A percentile compares a stretch with the other conserved stretches of the same genome.
phyloP scores from a whole-genome alignment of 2,113 vertebrate genomes.

The Furnarius figulus region DNA sequence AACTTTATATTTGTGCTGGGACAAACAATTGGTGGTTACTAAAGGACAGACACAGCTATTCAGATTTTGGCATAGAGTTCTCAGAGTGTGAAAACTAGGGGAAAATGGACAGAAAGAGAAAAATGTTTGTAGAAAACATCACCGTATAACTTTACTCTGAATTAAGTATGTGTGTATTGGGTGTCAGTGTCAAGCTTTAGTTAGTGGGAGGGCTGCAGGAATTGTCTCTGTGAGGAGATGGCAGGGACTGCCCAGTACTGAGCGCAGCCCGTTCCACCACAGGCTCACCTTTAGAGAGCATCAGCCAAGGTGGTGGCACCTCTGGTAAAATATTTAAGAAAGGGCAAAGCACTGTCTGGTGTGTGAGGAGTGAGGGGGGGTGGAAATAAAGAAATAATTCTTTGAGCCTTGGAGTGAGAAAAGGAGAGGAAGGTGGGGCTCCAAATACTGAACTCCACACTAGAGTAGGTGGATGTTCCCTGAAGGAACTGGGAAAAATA shows the following conservation, averaged over 20 bases:
- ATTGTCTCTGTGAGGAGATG: neutral
- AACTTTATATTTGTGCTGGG: neutral
- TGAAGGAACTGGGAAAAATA: neutral
- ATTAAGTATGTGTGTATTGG: neutral
- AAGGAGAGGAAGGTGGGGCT: neutral
- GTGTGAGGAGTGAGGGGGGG: neutral
- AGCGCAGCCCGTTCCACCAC: neutral
- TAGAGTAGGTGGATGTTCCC: neutral
- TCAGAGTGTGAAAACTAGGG: neutral
- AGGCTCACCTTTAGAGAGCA: neutral
- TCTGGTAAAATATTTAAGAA: neutral
- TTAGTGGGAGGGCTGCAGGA: neutral
- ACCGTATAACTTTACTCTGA: neutral
- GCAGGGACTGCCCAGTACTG: neutral
- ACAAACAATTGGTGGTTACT: neutral
- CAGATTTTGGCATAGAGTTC: neutral
- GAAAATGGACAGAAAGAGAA: neutral
- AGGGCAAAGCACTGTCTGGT: neutral
- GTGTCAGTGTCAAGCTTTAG: neutral
- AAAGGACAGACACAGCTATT: neutral
- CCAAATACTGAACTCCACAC: too few relatives aligned
- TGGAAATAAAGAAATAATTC: neutral
- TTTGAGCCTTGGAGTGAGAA: neutral
- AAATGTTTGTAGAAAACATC: neutral
- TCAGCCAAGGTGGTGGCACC: neutral